phyloP scores from a whole-genome alignment of 2,113 vertebrate genomes.

The Lamprotornis superbus region DNA sequence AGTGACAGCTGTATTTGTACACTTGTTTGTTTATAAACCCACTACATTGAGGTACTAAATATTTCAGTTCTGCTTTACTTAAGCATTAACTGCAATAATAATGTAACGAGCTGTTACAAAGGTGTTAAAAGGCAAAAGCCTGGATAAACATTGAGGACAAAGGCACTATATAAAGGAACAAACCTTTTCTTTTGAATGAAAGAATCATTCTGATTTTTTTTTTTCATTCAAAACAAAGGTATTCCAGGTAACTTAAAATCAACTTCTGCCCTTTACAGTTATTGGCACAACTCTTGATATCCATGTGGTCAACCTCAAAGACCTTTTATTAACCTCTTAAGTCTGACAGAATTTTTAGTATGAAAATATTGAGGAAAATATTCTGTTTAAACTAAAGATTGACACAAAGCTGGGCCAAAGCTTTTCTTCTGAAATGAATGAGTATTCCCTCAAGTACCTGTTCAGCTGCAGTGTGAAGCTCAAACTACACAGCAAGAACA shows the following conservation, averaged over 20 bases:
- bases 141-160: not conserved
- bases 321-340: not conserved
- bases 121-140: not conserved
- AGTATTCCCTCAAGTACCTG: not conserved
- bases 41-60: not conserved
- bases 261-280: not conserved
- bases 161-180: not conserved
- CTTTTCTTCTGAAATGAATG: not conserved
- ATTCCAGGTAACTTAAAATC: not conserved
- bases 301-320: not conserved
- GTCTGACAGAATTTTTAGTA: not conserved
- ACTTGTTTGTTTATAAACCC: not conserved
- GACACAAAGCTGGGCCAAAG: not conserved
- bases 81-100: not conserved
- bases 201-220: not conserved
- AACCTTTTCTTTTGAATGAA: not conserved
- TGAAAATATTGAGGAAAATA: not conserved
- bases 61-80: not conserved
- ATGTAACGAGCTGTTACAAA: not conserved
- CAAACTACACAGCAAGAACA: not conserved
- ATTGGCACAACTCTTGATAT: not conserved
- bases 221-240: not conserved
- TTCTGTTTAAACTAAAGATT: not conserved
- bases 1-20: not conserved
- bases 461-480: not conserved